These are phyloP conservation scores for Luehdorfia chinensis DNA, from an alignment of 1,140 invertebrate species.

Conservation along the genomic window DNA sequence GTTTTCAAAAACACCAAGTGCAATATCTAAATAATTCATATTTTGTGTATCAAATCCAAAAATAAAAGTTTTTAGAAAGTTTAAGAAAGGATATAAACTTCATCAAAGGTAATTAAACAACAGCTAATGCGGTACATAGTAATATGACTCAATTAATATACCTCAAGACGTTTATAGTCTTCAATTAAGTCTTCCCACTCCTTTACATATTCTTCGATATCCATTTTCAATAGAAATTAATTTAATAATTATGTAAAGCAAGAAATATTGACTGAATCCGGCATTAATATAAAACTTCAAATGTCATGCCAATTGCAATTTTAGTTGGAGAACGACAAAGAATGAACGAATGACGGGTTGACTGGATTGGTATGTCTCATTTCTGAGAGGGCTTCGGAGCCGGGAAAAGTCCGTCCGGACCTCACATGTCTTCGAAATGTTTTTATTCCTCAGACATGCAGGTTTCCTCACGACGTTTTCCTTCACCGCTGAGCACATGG, in stretches of 20 bases:
- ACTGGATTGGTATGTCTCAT: too few relatives aligned
- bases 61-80: not conserved
- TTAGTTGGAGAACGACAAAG: too few relatives aligned
- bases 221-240: slow-evolving; percentile 56
- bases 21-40: too few relatives aligned
- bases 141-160: slow-evolving; percentile 56
- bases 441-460: too few relatives aligned
- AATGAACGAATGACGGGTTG: too few relatives aligned
- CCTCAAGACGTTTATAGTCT: slow-evolving; percentile 87
- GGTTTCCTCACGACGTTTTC: too few relatives aligned
- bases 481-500: too few relatives aligned
- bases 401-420: too few relatives aligned
- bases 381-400: too few relatives aligned
- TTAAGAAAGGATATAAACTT: slow-evolving; percentile 6
- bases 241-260: slow-evolving; percentile 18
- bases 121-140: too few relatives aligned
- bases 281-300: slow-evolving; percentile 12
- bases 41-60: not conserved
- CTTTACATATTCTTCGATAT: slow-evolving; percentile 80
- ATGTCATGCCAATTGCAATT: slow-evolving; percentile 8
- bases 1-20: too few relatives aligned
- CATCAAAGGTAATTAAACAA: slow-evolving; percentile 6
- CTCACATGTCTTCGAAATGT: too few relatives aligned
- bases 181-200: slow-evolving; percentile 88
- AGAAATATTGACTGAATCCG: slow-evolving; percentile 19